phyloP scores from a whole-genome alignment of 2,797 vertebrate genomes.

The Odontamblyopus rebecca region DNA sequence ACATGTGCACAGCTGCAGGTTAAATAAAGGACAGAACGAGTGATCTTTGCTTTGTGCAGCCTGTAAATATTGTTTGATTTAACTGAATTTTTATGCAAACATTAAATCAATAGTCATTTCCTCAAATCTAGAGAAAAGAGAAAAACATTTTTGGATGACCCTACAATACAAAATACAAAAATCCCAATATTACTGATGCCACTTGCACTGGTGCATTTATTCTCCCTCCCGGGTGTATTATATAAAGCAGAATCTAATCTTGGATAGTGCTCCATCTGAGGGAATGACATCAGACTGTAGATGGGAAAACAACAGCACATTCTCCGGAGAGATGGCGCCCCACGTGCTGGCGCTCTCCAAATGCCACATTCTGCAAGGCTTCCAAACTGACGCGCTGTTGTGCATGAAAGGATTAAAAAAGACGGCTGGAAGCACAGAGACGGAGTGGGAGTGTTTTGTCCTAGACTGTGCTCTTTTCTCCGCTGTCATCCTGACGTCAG shows the following conservation, averaged over 20 bases:
- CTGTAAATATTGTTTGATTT: no score
- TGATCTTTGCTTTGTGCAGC: no score
- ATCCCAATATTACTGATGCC: not conserved
- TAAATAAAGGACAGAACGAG: no score
- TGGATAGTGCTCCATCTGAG: not conserved
- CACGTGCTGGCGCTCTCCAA: constrained; percentile 23
- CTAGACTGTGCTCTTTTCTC: not conserved
- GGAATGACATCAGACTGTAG: not conserved
- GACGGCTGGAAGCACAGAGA: constrained; percentile 10
- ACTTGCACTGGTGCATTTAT: not conserved
- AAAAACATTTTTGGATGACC: no score
- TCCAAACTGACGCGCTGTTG: constrained; percentile 7
- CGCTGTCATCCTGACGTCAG: not conserved
- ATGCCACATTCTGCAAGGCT: constrained; percentile 28
- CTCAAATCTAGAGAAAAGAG: no score
- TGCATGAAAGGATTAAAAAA: constrained; percentile 1
- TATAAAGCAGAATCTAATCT: not conserved
- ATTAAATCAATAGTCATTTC: no score
- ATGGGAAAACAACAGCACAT: not conserved
- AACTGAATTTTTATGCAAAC: no score
- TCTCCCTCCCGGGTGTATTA: not conserved
- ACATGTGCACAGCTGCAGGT: no score
- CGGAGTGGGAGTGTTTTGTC: constrained; percentile 1
- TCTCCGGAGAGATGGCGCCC: constrained; percentile 8
- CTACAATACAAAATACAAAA: not conserved